Conservation (phyloP, 2,888 invertebrate genomes). For the Melieria omissa region DNA sequence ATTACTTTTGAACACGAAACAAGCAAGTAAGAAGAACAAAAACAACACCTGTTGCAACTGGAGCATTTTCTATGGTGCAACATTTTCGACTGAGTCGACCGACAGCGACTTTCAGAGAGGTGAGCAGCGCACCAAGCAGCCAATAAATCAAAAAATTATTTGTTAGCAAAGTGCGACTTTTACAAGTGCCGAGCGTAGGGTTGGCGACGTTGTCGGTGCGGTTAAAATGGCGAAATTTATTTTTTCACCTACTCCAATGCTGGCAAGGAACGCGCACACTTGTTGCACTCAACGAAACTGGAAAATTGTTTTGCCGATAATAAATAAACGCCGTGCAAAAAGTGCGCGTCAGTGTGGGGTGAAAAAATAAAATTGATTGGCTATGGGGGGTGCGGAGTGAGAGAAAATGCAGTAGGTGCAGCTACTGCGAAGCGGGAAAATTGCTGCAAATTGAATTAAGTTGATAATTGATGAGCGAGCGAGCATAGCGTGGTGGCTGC, state of each 20-base stretch:
- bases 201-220: no score
- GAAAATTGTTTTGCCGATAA: constrained; percentile 25
- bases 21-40: background rate
- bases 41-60: constrained; percentile 23
- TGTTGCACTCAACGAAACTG: constrained; percentile 12
- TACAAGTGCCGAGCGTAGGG: no score
- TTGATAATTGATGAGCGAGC: constrained; percentile 33
- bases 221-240: no score
- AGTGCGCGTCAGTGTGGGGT: no score
- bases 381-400: no score
- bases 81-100: background rate
- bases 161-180: constrained; percentile 35
- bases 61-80: constrained; percentile 5
- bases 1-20: constrained; percentile 30
- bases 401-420: background rate
- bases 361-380: no score
- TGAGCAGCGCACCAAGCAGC: constrained; percentile 16
- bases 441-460: constrained; percentile 33
- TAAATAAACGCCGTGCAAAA: constrained; percentile 15
- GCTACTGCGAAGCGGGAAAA: background rate
- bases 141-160: constrained; percentile 44
- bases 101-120: background rate
- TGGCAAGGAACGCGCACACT: background rate
- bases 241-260: no score
- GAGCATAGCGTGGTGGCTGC: background rate